Conservation (phyloP, 2,113 vertebrate species). For the Elephantulus edwardii region DNA sequence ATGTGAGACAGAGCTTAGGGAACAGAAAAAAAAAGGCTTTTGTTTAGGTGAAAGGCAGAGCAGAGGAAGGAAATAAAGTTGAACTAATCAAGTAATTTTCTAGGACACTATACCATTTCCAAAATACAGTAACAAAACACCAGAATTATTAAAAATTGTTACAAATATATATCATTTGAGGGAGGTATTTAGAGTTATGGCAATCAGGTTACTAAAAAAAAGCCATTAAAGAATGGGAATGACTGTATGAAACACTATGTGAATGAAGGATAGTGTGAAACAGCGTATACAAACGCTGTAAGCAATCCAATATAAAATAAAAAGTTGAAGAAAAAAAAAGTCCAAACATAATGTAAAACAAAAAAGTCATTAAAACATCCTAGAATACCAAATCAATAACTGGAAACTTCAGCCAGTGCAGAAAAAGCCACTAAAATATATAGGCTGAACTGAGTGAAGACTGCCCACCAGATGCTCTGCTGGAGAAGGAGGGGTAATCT, state of each 20-base stretch:
- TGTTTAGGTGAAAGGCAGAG: conserved; percentile 36
- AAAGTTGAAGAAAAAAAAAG: too few species aligned
- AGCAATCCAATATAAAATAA: too few species aligned
- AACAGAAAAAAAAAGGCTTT: too few species aligned
- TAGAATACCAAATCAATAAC: neutral
- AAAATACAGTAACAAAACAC: conserved; percentile 45
- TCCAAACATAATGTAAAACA: too few species aligned
- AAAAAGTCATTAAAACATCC: too few species aligned
- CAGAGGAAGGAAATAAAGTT: conserved; percentile 56
- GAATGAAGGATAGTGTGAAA: too few species aligned
- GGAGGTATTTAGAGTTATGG: neutral
- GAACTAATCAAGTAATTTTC: conserved; percentile 47
- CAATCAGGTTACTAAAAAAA: too few species aligned
- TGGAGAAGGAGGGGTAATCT: too few species aligned
- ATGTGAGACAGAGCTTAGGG: too few species aligned
- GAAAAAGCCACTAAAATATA: neutral
- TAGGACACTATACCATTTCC: conserved; percentile 11
- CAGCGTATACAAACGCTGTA: too few species aligned
- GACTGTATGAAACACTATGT: too few species aligned
- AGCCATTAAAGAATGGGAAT: too few species aligned
- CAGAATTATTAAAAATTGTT: conserved; percentile 2
- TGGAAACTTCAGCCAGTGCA: neutral
- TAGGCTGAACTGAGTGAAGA: neutral
- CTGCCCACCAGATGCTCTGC: neutral
- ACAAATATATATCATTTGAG: neutral